Base-by-base conservation (phyloP, 2,888 invertebrate genomes). In the Eumacrocentrus americanus region DNA sequence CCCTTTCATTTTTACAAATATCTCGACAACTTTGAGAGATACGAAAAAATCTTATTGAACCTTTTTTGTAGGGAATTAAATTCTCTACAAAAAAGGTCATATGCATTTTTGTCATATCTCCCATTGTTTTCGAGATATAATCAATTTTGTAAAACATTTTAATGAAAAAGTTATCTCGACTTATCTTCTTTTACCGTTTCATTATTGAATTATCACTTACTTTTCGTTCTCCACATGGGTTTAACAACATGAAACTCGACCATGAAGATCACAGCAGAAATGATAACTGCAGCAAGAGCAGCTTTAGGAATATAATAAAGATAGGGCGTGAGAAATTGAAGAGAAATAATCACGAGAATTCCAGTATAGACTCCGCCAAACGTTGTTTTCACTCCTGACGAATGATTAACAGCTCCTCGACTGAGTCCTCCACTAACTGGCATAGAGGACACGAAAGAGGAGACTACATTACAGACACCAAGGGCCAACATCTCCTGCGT, bases 401-500 rank as follows among this genome's bases (percentile, higher is more conserved):
- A 88, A 67, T 89, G 85, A 74, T 90, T 90, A 3, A 91, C 89
- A 16, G 89, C 90, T 12, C 89, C 87, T 29, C 87, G 78, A 7
- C 87, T 86, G 14, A 87, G 78, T 1, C 86, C 86, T 62, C 86
- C 89, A 64, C 85, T 83, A 1, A 89, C 85, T 0, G 90, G 89
- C 83, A 89, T 89, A 1, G 89, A 87, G 2, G 84, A 84, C 1
- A 89, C 86, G 74, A 90, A 90, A 0, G 87, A 87, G 1, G 89
- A 89, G 2, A 86, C 79, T 18, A 90, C 82, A 76, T 89, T 90
- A 68, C 88, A 86, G 1, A 84, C 70, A 1, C 87, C 87, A 47
- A 90, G 77, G 0, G 90, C 88, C 56, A 90, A 73, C 83, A 90
- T 86, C 76, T 90, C 90, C 75, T 90, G 90, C 7, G 88, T 89